Conservation (phyloP, 1,140 invertebrate species). For the Drosophila miranda region DNA sequence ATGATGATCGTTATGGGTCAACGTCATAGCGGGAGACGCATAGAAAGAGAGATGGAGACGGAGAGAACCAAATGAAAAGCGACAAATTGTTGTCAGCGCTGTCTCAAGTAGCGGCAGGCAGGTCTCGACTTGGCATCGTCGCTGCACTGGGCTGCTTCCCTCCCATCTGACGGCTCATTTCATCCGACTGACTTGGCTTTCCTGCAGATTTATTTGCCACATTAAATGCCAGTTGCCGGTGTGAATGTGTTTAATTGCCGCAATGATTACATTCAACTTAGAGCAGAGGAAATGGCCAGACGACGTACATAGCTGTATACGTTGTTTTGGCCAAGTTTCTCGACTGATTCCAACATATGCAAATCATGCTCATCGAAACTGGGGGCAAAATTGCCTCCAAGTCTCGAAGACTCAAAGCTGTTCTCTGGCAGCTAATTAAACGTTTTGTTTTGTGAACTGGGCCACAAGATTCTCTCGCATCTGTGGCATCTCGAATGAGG, state of each 20-base stretch:
- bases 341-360: conserved; percentile 20
- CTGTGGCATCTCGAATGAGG: conserved; percentile 10
- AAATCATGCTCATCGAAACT: conserved; percentile 34
- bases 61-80: conserved; percentile 46
- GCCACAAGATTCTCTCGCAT: background rate
- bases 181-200: background rate
- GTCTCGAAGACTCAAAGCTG: background rate
- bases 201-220: background rate
- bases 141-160: conserved; percentile 8
- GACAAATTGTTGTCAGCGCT: conserved; percentile 62
- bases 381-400: conserved; percentile 18
- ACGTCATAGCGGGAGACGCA: background rate
- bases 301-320: conserved; percentile 6
- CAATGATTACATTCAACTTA: conserved; percentile 7
- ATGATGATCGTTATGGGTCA: conserved; percentile 32
- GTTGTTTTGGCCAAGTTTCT: background rate
- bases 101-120: conserved; percentile 57
- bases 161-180: conserved; percentile 2
- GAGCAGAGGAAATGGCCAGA: background rate
- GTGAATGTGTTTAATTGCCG: conserved; percentile 8
- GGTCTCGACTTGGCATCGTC: conserved; percentile 10
- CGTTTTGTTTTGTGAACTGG: conserved; percentile 19
- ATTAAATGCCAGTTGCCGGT: conserved; percentile 3
- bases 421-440: conserved; percentile 27
- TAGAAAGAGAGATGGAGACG: background rate